Percentiles rank a stretch among this genome's conserved stretches.
phyloP scores from a whole-genome alignment of 2,113 vertebrate species.

The Ondatra zibethicus region DNA sequence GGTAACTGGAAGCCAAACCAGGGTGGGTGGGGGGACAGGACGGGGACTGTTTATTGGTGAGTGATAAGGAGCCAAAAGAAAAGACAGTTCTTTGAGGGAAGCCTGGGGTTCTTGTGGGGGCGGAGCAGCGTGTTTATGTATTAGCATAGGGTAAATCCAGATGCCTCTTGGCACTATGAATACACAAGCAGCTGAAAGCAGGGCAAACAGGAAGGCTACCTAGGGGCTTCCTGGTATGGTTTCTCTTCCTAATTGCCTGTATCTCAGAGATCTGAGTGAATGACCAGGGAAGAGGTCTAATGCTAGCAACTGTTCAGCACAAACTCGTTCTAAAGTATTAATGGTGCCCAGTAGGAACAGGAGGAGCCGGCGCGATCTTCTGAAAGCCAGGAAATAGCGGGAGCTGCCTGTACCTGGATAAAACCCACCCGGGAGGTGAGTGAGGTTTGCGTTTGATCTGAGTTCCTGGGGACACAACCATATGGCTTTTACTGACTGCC shows the following conservation, averaged over 20 bases:
- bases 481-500: constrained; percentile 67
- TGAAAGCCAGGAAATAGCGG: constrained; percentile 31
- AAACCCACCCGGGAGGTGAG: constrained; percentile 60
- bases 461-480: constrained; percentile 72
- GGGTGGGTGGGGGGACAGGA: not conserved
- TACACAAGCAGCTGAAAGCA: not conserved
- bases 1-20: constrained; percentile 64
- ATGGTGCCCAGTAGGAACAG: constrained; percentile 10
- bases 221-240: constrained; percentile 25
- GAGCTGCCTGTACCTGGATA: constrained; percentile 45
- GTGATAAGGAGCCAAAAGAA: constrained; percentile 61
- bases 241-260: constrained; percentile 40
- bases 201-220: constrained; percentile 24
- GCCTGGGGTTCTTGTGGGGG: not conserved
- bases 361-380: constrained; percentile 33
- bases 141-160: constrained; percentile 41
- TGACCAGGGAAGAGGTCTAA: constrained; percentile 13
- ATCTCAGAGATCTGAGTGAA: constrained; percentile 52
- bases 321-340: constrained; percentile 42
- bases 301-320: not conserved
- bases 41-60: constrained; percentile 61
- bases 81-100: constrained; percentile 66
- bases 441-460: constrained; percentile 53
- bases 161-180: not conserved
- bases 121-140: not conserved